Percentiles rank a stretch among this genome's conserved stretches.
These are phyloP conservation scores for Neoarius graeffei DNA, from an alignment of 2,113 vertebrate species.

Conservation along the genomic window DNA sequence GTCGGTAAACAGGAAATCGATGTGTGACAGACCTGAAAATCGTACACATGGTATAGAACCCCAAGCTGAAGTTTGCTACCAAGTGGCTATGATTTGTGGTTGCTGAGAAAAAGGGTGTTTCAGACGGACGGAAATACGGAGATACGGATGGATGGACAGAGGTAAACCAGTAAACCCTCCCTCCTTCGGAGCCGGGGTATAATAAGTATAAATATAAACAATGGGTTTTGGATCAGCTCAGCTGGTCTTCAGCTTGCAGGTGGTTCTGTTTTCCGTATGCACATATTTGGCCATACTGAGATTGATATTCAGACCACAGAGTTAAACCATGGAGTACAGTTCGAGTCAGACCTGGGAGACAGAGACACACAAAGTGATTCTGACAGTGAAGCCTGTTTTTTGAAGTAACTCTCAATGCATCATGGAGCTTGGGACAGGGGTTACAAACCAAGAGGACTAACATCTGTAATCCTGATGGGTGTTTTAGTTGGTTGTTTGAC, in stretches of 20 bases:
- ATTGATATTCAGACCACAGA: background rate
- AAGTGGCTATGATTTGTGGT: no score
- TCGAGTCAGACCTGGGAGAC: background rate
- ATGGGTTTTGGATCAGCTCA: background rate
- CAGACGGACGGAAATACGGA: no score
- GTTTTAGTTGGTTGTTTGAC: background rate
- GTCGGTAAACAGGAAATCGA: no score
- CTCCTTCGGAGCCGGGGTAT: no score
- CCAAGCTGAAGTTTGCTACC: no score
- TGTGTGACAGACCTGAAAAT: no score
- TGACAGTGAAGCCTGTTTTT: background rate
- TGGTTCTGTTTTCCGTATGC: background rate
- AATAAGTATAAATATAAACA: background rate
- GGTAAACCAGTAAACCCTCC: no score
- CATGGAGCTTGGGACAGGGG: background rate
- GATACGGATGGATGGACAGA: no score
- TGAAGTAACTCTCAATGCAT: background rate
- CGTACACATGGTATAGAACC: no score
- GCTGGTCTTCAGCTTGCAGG: background rate
- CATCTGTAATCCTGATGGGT: background rate
- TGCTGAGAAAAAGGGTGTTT: no score
- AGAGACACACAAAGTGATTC: background rate
- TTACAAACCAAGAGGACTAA: background rate
- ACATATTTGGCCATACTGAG: background rate
- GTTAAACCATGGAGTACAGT: background rate